Conservation (phyloP, 2,888 invertebrate species). For the Adelphocoris suturalis region DNA sequence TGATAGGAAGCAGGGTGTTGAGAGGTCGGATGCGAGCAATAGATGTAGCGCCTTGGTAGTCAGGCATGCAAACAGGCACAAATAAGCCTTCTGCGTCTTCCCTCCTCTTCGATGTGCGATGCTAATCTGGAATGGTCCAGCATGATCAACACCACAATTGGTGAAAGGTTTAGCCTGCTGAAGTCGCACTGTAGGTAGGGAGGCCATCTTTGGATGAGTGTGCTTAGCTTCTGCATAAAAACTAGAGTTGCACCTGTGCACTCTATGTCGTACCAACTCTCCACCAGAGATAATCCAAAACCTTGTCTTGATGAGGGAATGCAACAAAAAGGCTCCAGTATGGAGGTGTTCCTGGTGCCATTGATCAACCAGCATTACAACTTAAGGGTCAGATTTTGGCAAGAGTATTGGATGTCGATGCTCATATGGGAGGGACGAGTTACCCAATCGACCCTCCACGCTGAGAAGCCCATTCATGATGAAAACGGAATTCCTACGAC, state of each 20-base stretch:
- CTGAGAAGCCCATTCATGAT: too few species aligned
- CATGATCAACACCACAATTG: constrained; percentile 75
- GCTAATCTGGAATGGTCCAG: constrained; percentile 73
- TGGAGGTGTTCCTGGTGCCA: constrained; percentile 45
- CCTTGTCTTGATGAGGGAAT: not conserved
- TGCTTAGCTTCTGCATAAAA: constrained; percentile 45
- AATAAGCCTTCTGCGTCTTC: constrained; percentile 68
- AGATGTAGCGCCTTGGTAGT: too few species aligned
- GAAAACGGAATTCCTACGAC: too few species aligned
- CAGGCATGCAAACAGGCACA: too few species aligned
- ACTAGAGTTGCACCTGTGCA: constrained; percentile 38
- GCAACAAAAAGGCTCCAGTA: constrained; percentile 23
- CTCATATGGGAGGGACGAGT: constrained; percentile 65
- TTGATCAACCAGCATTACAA: constrained; percentile 46
- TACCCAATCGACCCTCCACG: not conserved
- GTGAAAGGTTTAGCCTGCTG: constrained; percentile 30
- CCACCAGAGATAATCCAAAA: constrained; percentile 55
- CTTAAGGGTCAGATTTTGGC: constrained; percentile 16
- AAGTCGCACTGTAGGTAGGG: constrained; percentile 59
- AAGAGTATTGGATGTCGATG: constrained; percentile 41
- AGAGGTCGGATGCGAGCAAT: too few species aligned
- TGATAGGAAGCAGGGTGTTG: constrained; percentile 75
- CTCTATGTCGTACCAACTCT: constrained; percentile 18
- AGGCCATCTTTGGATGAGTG: constrained; percentile 65
- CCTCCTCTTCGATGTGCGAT: constrained; percentile 3